A percentile compares a stretch with the other conserved stretches of the same genome.
Conservation (phyloP, 1,140 invertebrate species). For the Monomorium pharaonis region DNA sequence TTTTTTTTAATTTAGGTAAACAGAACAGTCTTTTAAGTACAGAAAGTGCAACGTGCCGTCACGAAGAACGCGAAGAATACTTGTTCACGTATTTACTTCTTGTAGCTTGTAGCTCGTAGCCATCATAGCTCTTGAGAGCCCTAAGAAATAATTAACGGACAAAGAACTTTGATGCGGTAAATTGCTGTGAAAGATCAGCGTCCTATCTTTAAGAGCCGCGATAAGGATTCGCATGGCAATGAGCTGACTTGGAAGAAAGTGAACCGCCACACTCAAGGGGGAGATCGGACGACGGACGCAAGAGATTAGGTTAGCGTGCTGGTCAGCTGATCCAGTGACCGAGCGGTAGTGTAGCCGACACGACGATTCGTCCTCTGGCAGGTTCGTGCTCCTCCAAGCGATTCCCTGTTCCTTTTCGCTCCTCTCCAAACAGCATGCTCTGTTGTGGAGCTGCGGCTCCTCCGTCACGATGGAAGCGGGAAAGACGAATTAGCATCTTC, state of each 20-base stretch:
- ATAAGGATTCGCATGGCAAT: conserved; percentile 8
- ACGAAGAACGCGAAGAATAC: not conserved
- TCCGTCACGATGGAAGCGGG: not conserved
- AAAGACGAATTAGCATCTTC: not conserved
- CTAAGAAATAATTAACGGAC: too few species aligned
- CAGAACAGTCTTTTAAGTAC: not conserved
- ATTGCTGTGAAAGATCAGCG: not conserved
- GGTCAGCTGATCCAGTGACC: conserved; percentile 20
- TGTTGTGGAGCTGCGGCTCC: not conserved
- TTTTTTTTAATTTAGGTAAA: too few species aligned
- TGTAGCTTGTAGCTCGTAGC: too few species aligned
- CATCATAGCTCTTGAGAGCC: too few species aligned
- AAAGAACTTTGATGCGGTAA: not conserved
- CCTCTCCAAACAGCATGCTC: not conserved
- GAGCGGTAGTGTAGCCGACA: not conserved
- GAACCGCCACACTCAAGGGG: not conserved
- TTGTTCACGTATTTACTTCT: not conserved
- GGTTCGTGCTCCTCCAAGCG: conserved; percentile 44
- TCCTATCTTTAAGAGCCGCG: not conserved
- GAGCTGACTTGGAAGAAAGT: not conserved
- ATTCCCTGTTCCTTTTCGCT: not conserved
- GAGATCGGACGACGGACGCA: not conserved
- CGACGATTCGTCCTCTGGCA: not conserved
- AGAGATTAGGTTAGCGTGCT: not conserved
- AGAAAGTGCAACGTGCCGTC: not conserved